Conservation (phyloP, 2,888 invertebrate genomes). For the Apodemia duryi region DNA sequence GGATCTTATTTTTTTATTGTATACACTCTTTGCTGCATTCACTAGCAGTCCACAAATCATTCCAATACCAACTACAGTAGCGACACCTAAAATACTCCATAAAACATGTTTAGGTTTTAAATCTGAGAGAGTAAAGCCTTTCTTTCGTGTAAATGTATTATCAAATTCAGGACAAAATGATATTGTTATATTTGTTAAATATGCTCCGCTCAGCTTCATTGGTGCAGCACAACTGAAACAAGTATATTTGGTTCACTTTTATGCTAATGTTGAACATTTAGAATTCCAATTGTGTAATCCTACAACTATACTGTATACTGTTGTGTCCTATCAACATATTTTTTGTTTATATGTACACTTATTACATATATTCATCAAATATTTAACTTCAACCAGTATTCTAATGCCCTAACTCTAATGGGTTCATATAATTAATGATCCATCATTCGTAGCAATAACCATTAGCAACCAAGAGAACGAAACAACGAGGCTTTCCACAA, state of each 20-base stretch:
- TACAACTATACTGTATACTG: not conserved
- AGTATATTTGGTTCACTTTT: slow-evolving; percentile 13
- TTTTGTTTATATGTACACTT: too few relatives aligned
- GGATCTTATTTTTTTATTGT: slow-evolving; percentile 52
- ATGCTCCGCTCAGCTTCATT: slow-evolving; percentile 58
- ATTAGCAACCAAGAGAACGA: too few relatives aligned
- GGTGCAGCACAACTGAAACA: slow-evolving; percentile 70
- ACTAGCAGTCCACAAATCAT: slow-evolving; percentile 61
- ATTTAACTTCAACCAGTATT: too few relatives aligned
- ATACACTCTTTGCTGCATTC: slow-evolving; percentile 54
- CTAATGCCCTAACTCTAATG: too few relatives aligned
- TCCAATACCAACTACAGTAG: slow-evolving; percentile 54
- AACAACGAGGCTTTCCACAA: too few relatives aligned
- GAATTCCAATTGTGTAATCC: not conserved
- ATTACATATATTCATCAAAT: too few relatives aligned
- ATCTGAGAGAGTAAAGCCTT: slow-evolving; percentile 47
- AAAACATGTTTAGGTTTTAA: slow-evolving; percentile 64
- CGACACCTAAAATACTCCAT: slow-evolving; percentile 68
- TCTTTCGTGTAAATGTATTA: slow-evolving; percentile 47
- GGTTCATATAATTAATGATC: too few relatives aligned
- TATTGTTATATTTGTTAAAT: slow-evolving; percentile 60
- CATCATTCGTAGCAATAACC: too few relatives aligned
- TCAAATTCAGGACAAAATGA: slow-evolving; percentile 64
- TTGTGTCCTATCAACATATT: too few relatives aligned
- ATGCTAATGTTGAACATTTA: not conserved